Conservation (phyloP, 2,797 vertebrate species). For the Sebastes diaconus region DNA sequence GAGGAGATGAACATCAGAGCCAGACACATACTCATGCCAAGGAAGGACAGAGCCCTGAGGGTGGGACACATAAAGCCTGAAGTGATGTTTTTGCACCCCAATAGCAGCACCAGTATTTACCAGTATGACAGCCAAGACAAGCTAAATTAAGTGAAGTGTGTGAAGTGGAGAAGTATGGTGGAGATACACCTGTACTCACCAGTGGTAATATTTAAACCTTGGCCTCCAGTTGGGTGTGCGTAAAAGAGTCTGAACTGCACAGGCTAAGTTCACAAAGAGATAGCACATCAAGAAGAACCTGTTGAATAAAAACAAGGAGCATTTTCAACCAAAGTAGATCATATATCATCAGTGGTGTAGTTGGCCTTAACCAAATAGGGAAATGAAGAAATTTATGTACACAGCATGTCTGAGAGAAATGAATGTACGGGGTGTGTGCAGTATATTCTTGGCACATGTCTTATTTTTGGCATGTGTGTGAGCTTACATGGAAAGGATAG, state of each 20-base stretch:
- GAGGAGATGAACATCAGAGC: conserved; percentile 99
- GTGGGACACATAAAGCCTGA: neutral
- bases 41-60: conserved; percentile 93
- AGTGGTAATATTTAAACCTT: conserved; percentile 97
- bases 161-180: neutral
- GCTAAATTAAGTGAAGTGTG: neutral
- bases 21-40: conserved; percentile 98
- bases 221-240: conserved; percentile 98
- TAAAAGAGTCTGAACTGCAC: conserved; percentile 96
- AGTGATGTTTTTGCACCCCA: neutral
- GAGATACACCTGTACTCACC: conserved; percentile 80
- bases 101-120: neutral
- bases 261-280: conserved; percentile 97
- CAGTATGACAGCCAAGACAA: neutral
- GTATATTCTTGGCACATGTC: neutral
- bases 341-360: neutral
- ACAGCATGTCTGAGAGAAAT: neutral
- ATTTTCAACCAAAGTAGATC: neutral
- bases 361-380: neutral
- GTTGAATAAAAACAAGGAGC: conserved; percentile 19
- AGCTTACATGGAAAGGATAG: conserved; percentile 98
- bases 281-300: conserved; percentile 99
- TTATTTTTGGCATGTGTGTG: neutral
- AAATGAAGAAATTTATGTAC: neutral
- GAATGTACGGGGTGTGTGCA: neutral